These are phyloP conservation scores for Corbicula japonica DNA, from an alignment of 2,888 invertebrate genomes.

Conservation along the genomic window DNA sequence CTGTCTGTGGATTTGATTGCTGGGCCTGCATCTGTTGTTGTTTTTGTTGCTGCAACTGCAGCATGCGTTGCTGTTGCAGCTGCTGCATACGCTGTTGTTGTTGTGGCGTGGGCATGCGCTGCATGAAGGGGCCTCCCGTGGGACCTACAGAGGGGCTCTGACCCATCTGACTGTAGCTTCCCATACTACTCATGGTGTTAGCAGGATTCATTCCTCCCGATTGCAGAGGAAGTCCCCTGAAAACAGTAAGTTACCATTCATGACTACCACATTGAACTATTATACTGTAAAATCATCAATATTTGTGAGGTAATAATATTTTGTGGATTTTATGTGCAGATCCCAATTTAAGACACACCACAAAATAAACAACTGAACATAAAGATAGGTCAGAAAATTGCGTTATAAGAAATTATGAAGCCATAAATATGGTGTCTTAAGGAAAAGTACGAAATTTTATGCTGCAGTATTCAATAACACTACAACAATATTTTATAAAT, in stretches of 20 bases:
- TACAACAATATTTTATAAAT: too few species aligned
- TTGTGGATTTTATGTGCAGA: neutral
- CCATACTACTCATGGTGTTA: constrained; percentile 60
- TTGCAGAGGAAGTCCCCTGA: constrained; percentile 45
- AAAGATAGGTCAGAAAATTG: neutral
- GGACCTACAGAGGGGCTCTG: constrained; percentile 63
- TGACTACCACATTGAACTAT: neutral
- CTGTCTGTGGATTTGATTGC: constrained; percentile 85
- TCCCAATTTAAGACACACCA: neutral
- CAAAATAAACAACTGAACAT: neutral
- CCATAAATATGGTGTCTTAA: too few species aligned
- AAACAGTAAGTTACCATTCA: neutral
- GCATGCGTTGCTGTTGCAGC: constrained; percentile 63
- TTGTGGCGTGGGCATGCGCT: constrained; percentile 74
- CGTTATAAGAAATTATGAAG: neutral
- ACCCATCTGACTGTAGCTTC: constrained; percentile 82
- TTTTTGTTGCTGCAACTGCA: constrained; percentile 74
- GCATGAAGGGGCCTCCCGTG: constrained; percentile 62
- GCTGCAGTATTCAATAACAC: too few species aligned
- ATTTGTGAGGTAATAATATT: neutral
- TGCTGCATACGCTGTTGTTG: constrained; percentile 85
- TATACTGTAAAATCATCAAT: neutral
- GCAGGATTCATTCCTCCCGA: constrained; percentile 55
- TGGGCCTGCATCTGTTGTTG: constrained; percentile 86
- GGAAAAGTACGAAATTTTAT: too few species aligned